These are phyloP conservation scores for Toxostoma redivivum DNA, from an alignment of 2,113 vertebrate genomes.

Conservation along the genomic window DNA sequence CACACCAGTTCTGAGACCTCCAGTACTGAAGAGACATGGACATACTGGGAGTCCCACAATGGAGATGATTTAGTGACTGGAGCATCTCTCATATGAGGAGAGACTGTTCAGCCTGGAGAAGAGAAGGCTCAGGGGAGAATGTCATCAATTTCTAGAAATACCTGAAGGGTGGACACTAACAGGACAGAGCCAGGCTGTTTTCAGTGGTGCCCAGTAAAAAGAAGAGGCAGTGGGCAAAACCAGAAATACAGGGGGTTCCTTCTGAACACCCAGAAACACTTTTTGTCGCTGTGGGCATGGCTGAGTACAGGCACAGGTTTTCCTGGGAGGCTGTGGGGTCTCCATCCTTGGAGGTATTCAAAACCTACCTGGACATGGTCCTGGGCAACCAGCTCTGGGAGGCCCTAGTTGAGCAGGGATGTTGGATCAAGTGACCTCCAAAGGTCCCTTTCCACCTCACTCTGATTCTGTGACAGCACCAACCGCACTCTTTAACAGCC, in stretches of 20 bases:
- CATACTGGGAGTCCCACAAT: neutral
- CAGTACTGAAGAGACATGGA: neutral
- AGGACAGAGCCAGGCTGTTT: neutral
- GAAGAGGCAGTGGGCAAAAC: neutral
- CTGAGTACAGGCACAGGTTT: neutral
- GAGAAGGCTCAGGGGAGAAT: neutral
- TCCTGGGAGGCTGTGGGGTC: too few species aligned
- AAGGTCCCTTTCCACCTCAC: neutral
- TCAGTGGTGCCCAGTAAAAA: neutral
- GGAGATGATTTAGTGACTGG: neutral
- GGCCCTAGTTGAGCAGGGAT: neutral
- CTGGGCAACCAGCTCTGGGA: fast-evolving
- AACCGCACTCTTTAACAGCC: neutral
- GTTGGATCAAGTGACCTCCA: neutral
- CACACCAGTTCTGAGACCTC: neutral
- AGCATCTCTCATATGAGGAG: neutral
- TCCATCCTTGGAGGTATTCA: neutral
- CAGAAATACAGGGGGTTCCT: neutral
- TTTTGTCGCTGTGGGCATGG: neutral
- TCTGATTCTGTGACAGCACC: neutral
- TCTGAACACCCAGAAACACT: neutral
- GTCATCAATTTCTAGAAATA: neutral
- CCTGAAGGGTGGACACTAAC: neutral
- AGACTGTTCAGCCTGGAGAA: neutral
- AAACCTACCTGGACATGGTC: neutral